These are phyloP conservation scores for Dolomedes plantarius DNA, from an alignment of 2,888 invertebrate species.

Conservation along the genomic window DNA sequence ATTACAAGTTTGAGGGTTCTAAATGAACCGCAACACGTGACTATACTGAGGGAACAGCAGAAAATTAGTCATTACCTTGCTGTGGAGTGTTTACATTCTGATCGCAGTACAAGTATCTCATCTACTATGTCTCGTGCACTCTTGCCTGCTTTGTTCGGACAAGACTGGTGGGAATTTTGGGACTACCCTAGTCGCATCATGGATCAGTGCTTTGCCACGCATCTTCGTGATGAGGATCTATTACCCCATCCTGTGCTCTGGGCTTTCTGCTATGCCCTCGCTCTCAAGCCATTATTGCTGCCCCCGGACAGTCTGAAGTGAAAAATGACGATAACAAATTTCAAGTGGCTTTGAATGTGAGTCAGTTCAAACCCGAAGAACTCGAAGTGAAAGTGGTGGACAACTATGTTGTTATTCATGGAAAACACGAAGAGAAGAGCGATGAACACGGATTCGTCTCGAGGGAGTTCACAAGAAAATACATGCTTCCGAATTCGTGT, in stretches of 20 bases:
- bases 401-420: conserved; percentile 38
- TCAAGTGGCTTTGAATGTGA: conserved; percentile 15
- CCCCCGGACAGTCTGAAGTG: conserved; percentile 12
- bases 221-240: conserved; percentile 18
- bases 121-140: not conserved
- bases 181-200: conserved; percentile 22
- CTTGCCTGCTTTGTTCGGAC: not conserved
- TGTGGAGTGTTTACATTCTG: too few species aligned
- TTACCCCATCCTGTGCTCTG: not conserved
- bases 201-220: conserved; percentile 36
- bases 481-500: conserved; percentile 52
- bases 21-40: too few species aligned
- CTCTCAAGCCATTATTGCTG: not conserved
- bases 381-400: conserved; percentile 41
- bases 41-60: too few species aligned
- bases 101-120: too few species aligned
- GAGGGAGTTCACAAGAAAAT: conserved; percentile 53
- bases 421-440: conserved; percentile 65
- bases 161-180: conserved; percentile 31
- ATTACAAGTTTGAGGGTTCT: too few species aligned
- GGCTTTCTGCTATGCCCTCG: not conserved
- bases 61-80: too few species aligned
- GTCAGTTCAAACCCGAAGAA: conserved; percentile 35
- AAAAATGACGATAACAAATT: conserved; percentile 16
- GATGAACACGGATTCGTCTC: conserved; percentile 54